Percentiles rank a stretch among this genome's conserved stretches.
These are phyloP conservation scores for Spicauda simplicius DNA, from an alignment of 2,888 invertebrate species.

Conservation along the genomic window DNA sequence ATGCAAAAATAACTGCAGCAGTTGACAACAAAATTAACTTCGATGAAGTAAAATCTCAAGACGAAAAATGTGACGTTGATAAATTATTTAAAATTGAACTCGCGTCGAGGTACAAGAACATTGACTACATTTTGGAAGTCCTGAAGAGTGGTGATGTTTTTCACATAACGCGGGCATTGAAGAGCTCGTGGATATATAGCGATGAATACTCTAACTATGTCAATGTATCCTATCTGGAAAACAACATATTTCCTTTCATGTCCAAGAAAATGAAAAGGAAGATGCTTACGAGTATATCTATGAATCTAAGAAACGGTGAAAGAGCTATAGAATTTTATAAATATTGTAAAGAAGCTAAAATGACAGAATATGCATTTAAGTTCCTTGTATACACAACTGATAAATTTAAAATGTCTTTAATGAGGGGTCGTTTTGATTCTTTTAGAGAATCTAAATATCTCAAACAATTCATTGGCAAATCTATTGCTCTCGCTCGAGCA, in stretches of 20 bases:
- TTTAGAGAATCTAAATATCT: constrained; percentile 38
- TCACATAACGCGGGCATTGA: constrained; percentile 60
- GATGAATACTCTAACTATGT: constrained; percentile 45
- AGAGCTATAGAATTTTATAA: constrained; percentile 56
- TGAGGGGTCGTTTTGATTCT: constrained; percentile 41
- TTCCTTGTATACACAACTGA: constrained; percentile 52
- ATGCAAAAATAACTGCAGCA: constrained; percentile 4
- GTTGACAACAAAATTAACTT: constrained; percentile 41
- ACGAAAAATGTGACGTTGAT: constrained; percentile 57
- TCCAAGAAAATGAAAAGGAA: constrained; percentile 65
- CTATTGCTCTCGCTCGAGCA: constrained; percentile 51
- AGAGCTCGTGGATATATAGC: constrained; percentile 60
- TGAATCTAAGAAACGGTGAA: constrained; percentile 50
- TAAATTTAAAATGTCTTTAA: constrained; percentile 52
- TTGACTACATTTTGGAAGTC: constrained; percentile 58
- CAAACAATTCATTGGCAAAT: constrained; percentile 52
- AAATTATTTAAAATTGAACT: constrained; percentile 48
- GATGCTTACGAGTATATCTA: constrained; percentile 52
- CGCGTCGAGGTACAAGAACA: constrained; percentile 52
- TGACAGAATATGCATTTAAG: constrained; percentile 53
- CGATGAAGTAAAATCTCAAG: constrained; percentile 46
- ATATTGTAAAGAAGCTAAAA: constrained; percentile 53
- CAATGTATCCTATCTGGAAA: constrained; percentile 51
- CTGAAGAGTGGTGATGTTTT: constrained; percentile 63
- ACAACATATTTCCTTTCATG: constrained; percentile 63